Evolutionary conservation across 2,888 invertebrate genomes (phyloP).

Genomic region (Pimpla rufipes): DNA sequence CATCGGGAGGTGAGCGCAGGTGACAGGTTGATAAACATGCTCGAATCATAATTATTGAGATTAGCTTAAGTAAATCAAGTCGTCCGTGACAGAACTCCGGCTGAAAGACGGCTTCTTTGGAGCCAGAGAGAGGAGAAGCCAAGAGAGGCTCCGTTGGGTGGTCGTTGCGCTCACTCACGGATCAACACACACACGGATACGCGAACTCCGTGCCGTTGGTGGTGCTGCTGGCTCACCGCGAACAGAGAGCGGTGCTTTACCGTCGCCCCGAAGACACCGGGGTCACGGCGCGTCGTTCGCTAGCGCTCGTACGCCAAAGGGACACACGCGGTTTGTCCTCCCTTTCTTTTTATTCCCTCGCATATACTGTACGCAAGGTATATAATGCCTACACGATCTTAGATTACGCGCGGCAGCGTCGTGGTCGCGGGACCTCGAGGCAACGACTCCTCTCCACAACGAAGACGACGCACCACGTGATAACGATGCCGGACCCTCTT

Average conservation of each 20-base stretch:
- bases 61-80: constrained; percentile 65
- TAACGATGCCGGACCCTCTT: constrained; percentile 63
- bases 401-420: constrained; percentile 67
- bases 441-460: constrained; percentile 59
- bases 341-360: constrained; percentile 32
- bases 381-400: constrained; percentile 66
- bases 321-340: constrained; percentile 70
- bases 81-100: constrained; percentile 54
- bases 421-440: constrained; percentile 58
- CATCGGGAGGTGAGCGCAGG: constrained; percentile 14
- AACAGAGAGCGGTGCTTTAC: constrained; percentile 67
- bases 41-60: constrained; percentile 66
- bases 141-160: constrained; percentile 58
- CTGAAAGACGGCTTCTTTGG: constrained; percentile 43
- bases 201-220: constrained; percentile 13
- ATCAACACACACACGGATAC: constrained; percentile 40
- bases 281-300: constrained; percentile 63
- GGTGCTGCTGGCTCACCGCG: constrained; percentile 38
- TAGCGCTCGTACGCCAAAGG: constrained; percentile 58
- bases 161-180: constrained; percentile 41
- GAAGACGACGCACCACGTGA: constrained; percentile 60
- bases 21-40: constrained; percentile 44
- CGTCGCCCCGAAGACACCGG: constrained; percentile 61
- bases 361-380: constrained; percentile 35
- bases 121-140: constrained; percentile 12